Evolutionary conservation across 2,797 vertebrate genomes (phyloP), one percentile per base, ranked within the genome.

Genomic region (Borostomias antarcticus): DNA sequence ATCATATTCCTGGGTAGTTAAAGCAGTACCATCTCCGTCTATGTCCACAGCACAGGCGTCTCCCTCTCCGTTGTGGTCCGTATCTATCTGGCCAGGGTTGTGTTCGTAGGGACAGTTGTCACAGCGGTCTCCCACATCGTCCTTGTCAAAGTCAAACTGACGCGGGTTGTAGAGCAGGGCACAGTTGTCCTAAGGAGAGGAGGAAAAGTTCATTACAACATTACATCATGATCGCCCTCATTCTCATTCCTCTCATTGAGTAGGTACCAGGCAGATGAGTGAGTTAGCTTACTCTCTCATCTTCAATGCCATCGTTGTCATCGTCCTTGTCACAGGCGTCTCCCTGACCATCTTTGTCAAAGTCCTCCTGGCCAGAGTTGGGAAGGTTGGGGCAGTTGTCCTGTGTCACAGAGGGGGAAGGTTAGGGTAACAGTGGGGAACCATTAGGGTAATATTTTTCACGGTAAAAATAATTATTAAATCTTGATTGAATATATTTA

Each of bases 11-110:
- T n/a, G n/a, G n/a, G n/a, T n/a, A n/a, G n/a, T n/a, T n/a, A n/a
- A n/a, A n/a, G n/a, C n/a, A n/a, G n/a, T n/a, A 99, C 98, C 97
- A n/a, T 99, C 98, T 64, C 97, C 98, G 0, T 99, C 98, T n/a
- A 99, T 99, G 85, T 99, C 97, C 64, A 95, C 91, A 0, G 97
- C 93, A 50, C 98, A 99, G 0, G 95, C 94, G 0, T 99, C 98
- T 0, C 98, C 98, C 84, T 99, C 96, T 1, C 95, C 96, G 0
- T 99, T 96, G 79, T 92, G 82, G 77, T 98, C 95, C 0, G 98
- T 99, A 83, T 99, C 98, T 45, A 96, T 99, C 82, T 99, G 98
- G 3, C 95, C 95, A 0, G 94, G 95, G 77, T 99, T 99, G 85
- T 98, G 95, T 47, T 98, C 95, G 0, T 98, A 97, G 0, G 96